Percentiles rank a stretch among this genome's conserved stretches.
phyloP scores from a whole-genome alignment of 2,797 vertebrate species.

The Smutsia gigantea region DNA sequence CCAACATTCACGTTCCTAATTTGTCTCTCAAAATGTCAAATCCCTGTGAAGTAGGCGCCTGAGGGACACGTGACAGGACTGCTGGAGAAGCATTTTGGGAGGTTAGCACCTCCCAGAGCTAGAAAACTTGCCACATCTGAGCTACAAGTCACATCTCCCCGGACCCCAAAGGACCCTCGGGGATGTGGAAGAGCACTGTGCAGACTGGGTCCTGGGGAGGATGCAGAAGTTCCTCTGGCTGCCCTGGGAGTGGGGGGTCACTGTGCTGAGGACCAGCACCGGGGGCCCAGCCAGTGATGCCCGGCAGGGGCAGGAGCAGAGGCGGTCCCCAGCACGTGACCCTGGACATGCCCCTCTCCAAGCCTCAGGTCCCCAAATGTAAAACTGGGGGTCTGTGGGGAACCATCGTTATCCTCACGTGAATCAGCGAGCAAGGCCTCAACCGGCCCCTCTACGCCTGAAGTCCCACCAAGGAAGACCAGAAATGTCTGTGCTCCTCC shows the following conservation, averaged over 20 bases:
- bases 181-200: rapidly evolving
- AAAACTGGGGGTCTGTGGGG: too few species aligned
- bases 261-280: background rate
- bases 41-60: rapidly evolving
- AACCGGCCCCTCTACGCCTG: rapidly evolving
- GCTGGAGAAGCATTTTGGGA: rapidly evolving
- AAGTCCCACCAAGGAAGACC: background rate
- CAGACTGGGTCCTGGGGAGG: background rate
- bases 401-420: rapidly evolving
- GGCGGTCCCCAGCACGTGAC: background rate
- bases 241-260: background rate
- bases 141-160: background rate
- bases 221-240: background rate
- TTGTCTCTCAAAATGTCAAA: background rate
- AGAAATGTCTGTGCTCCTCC: background rate
- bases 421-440: background rate
- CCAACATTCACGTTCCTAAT: background rate
- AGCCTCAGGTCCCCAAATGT: background rate
- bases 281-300: rapidly evolving
- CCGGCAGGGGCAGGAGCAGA: rapidly evolving
- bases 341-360: rapidly evolving
- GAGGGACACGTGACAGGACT: rapidly evolving
- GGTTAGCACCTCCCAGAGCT: background rate
- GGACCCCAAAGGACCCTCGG: rapidly evolving
- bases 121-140: background rate